phyloP scores from a whole-genome alignment of 1,140 invertebrate genomes.

The Octopus bimaculoides region DNA sequence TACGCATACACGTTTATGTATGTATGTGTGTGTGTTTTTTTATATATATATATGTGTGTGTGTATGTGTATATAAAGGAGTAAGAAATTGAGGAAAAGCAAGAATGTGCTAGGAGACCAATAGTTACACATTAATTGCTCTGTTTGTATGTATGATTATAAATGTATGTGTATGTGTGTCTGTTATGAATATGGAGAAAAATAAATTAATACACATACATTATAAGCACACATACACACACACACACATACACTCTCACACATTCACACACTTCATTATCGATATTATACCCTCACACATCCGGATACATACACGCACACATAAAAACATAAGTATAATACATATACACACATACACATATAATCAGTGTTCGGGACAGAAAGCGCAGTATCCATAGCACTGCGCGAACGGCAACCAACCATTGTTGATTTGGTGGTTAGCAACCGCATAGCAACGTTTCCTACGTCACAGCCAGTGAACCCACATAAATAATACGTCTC shows the following conservation, averaged over 20 bases:
- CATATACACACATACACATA: neutral
- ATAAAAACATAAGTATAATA: neutral
- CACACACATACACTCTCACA: neutral
- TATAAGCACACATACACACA: too few relatives aligned
- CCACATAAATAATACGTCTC: conserved; percentile 6
- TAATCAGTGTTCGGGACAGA: neutral
- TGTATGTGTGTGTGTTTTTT: too few relatives aligned
- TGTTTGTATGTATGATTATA: too few relatives aligned
- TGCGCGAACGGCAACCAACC: conserved; percentile 4
- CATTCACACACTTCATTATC: neutral
- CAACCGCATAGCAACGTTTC: conserved; percentile 8
- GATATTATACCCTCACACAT: neutral
- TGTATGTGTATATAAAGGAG: too few relatives aligned
- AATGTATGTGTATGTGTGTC: too few relatives aligned
- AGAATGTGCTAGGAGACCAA: too few relatives aligned
- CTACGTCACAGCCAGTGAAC: conserved; percentile 6
- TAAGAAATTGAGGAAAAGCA: too few relatives aligned
- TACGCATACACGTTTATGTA: too few relatives aligned
- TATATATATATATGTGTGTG: too few relatives aligned
- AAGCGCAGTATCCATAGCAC: conserved; percentile 8
- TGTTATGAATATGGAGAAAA: too few relatives aligned
- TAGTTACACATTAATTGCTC: too few relatives aligned
- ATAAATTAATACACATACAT: too few relatives aligned
- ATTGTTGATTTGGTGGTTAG: conserved; percentile 10
- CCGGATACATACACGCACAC: neutral